phyloP scores from a whole-genome alignment of 1,140 invertebrate genomes.

The Aporrectodea caliginosa region DNA sequence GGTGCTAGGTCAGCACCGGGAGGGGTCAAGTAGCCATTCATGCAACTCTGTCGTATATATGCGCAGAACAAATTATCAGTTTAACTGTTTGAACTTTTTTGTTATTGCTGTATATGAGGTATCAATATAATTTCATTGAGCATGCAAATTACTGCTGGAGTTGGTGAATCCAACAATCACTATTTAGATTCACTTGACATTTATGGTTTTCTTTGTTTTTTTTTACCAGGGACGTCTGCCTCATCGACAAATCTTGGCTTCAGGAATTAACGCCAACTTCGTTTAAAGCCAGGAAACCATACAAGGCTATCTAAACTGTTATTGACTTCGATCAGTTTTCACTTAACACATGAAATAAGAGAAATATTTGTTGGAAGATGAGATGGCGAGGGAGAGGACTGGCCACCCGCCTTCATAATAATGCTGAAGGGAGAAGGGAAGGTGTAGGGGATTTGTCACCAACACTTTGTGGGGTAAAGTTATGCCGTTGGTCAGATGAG shows the following conservation, averaged over 20 bases:
- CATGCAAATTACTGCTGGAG: neutral
- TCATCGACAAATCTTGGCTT: neutral
- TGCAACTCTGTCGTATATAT: neutral
- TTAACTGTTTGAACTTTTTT: neutral
- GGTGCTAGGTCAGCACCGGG: no score
- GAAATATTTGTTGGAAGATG: no score
- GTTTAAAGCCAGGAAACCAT: neutral
- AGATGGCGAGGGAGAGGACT: no score
- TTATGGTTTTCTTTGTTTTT: neutral
- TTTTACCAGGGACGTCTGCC: neutral
- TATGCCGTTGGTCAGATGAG: no score
- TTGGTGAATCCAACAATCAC: neutral
- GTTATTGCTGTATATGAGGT: neutral
- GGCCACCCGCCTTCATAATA: no score
- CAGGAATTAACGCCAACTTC: neutral
- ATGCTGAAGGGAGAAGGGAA: no score
- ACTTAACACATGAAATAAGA: no score
- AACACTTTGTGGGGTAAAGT: no score
- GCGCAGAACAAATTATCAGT: neutral
- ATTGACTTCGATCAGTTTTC: no score
- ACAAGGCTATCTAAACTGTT: no score
- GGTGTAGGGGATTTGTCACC: no score
- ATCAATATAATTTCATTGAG: neutral
- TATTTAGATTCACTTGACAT: neutral
- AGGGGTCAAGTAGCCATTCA: no score